Conservation (phyloP, 2,113 vertebrate species). For the Carassius carassius region DNA sequence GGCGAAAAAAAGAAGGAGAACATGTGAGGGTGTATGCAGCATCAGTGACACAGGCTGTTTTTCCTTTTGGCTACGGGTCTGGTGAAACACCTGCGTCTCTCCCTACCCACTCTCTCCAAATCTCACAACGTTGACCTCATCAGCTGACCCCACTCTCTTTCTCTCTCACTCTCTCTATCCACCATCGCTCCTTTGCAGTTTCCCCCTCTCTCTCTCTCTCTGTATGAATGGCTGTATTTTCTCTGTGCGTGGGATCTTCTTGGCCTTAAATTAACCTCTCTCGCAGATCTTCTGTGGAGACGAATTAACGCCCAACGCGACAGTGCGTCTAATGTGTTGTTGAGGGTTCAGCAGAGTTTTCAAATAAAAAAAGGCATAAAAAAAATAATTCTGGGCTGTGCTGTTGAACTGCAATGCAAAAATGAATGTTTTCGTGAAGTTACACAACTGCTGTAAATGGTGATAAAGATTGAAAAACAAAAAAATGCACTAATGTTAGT, state of each 20-base stretch:
- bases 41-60: constrained; percentile 37
- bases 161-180: constrained; percentile 20
- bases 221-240: constrained; percentile 42
- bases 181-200: constrained; percentile 22
- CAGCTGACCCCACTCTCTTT: constrained; percentile 42
- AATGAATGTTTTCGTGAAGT: constrained; percentile 12
- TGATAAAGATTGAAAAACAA: not conserved
- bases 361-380: constrained; percentile 30
- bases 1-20: not conserved
- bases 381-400: not conserved
- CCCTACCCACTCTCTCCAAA: constrained; percentile 33
- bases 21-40: constrained; percentile 24
- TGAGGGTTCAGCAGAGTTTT: constrained; percentile 40
- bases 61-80: constrained; percentile 45
- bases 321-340: constrained; percentile 46
- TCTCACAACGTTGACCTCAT: constrained; percentile 43
- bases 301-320: constrained; percentile 45
- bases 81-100: constrained; percentile 53
- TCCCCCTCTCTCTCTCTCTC: constrained; percentile 16
- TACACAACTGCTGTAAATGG: not conserved
- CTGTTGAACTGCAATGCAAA: constrained; percentile 15
- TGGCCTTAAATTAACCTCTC: constrained; percentile 56
- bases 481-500: not conserved
- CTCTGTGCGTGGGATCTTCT: constrained; percentile 42
- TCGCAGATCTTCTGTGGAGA: constrained; percentile 41